These are phyloP conservation scores for Scelioninae gen. 2 DNA, from an alignment of 2,888 invertebrate species.

Conservation along the genomic window DNA sequence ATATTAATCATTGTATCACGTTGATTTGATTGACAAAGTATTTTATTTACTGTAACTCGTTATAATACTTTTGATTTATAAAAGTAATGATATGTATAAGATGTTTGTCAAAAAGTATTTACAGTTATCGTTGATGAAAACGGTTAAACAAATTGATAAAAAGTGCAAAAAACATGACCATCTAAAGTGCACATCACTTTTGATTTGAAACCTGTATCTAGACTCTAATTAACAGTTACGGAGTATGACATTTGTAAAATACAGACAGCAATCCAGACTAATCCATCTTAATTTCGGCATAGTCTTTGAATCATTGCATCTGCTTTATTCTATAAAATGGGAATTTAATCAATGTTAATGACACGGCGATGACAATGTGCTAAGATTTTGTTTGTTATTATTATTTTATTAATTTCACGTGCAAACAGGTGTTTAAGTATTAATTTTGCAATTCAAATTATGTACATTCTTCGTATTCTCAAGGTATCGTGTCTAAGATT, in stretches of 20 bases:
- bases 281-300: constrained; percentile 62
- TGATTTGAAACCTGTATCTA: constrained; percentile 36
- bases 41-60: too few species aligned
- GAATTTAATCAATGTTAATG: constrained; percentile 38
- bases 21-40: too few species aligned
- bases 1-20: too few species aligned
- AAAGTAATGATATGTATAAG: too few species aligned
- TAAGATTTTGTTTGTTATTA: constrained; percentile 44
- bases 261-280: constrained; percentile 54
- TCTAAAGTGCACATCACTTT: constrained; percentile 45
- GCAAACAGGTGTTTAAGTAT: constrained; percentile 11
- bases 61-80: too few species aligned
- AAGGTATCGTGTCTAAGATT: constrained; percentile 12
- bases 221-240: constrained; percentile 45
- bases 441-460: background rate
- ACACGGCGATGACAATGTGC: constrained; percentile 68
- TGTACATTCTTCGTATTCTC: background rate
- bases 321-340: constrained; percentile 52
- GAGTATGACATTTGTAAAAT: constrained; percentile 34
- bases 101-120: too few species aligned
- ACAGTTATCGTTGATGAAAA: too few species aligned
- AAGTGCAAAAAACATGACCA: constrained; percentile 31
- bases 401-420: constrained; percentile 8
- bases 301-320: constrained; percentile 45
- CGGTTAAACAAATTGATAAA: too few species aligned